Evolutionary conservation across 92 coral and sea anemone genomes (phyloP), one percentile per base, ranked within the genome.

Genomic region (Palythoa heliodiscus): DNA sequence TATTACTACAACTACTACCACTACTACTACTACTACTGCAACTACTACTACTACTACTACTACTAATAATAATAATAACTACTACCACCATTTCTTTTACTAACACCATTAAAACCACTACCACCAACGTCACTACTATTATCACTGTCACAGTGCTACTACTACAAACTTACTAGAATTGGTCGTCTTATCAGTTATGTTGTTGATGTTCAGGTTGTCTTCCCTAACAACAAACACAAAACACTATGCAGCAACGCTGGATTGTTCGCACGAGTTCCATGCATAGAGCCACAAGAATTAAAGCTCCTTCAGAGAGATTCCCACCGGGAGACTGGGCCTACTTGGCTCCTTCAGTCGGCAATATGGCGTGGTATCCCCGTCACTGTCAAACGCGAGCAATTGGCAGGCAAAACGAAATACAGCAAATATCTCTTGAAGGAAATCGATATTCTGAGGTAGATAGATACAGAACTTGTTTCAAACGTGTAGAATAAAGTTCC

Each of bases 301-400:
- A 83, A 83, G 61, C 23, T 89, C 22, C 86, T 77, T 54, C 81
- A 82, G 3, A 77, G 78, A 24, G 82, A 79, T 0, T 58, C 55
- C 25, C 77, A 82, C 9, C 38, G 52, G 22, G 88, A 86, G 19
- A 69, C 24, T 20, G 89, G 88, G 15, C 95, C 95, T 10, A 88
- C 76, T 76, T 86, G 87, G 86, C 70, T 87, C 50, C 90, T 92
- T 39, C 88, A 71, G 75, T 76, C 70, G 50, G 95, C 89, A 19
- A 39, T 78, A 29, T 93, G 95, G 95, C 78, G 78, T 50, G 83
- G 92, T 67, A 77, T 87, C 19, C 91, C 90, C 47, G 98, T 93
- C 40, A 89, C 93, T 14, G 91, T 90, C 19, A 93, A 93, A 73
- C 76, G 57, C 5, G 53, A 83, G 10, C 68, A 61, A 73, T 7